phyloP scores from a whole-genome alignment of 2,113 vertebrate genomes.

The Phylloscopus trochilus region DNA sequence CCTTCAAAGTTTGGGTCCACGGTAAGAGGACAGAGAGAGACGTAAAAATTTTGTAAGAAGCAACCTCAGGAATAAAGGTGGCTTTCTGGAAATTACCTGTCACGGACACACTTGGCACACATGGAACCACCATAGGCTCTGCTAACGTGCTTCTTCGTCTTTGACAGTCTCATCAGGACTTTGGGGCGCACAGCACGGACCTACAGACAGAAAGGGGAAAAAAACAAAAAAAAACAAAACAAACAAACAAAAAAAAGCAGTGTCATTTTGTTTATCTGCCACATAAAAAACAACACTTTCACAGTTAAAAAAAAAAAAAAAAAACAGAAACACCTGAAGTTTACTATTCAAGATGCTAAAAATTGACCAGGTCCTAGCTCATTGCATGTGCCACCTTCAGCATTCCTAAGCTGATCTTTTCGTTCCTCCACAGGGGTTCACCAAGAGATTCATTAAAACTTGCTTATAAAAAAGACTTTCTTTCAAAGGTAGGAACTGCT shows the following conservation, averaged over 20 bases:
- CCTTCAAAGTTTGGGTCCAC: background rate
- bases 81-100: conserved; percentile 80
- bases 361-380: fast-evolving
- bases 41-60: fast-evolving
- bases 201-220: conserved; percentile 56
- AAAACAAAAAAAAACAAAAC: too few species aligned
- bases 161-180: conserved; percentile 97
- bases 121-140: conserved; percentile 97
- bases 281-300: background rate
- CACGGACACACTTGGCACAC: conserved; percentile 97
- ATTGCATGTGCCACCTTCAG: fast-evolving
- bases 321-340: background rate
- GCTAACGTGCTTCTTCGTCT: conserved; percentile 97
- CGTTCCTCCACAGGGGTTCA: background rate
- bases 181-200: conserved; percentile 94
- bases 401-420: background rate
- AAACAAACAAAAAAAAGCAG: background rate
- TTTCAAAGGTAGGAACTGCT: background rate
- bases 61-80: background rate
- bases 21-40: fast-evolving
- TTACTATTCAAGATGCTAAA: background rate
- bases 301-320: background rate
- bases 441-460: fast-evolving
- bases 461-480: background rate
- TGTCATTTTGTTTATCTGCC: fast-evolving